phyloP scores from a whole-genome alignment of 2,888 invertebrate genomes.

The Congeria kusceri region DNA sequence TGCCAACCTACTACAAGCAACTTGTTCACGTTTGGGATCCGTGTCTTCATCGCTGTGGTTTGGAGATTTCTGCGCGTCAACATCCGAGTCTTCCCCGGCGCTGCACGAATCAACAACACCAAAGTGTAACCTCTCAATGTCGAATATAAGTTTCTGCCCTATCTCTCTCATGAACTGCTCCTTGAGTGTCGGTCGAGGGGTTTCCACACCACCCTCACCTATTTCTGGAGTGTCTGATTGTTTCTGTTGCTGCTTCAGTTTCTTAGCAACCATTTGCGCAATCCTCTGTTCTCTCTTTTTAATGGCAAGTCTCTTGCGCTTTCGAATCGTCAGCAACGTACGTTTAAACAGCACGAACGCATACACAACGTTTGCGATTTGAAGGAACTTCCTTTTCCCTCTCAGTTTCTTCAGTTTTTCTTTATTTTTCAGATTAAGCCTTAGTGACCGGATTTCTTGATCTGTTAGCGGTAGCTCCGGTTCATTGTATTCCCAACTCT shows the following conservation, averaged over 20 bases:
- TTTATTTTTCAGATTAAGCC: conserved; percentile 60
- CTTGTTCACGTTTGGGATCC: background rate
- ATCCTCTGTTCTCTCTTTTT: conserved; percentile 32
- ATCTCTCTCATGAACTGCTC: conserved; percentile 57
- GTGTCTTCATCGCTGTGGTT: conserved; percentile 1
- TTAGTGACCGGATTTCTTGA: conserved; percentile 59
- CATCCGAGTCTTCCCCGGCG: background rate
- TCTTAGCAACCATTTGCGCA: conserved; percentile 47
- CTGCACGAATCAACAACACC: conserved; percentile 6
- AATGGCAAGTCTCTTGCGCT: conserved; percentile 40
- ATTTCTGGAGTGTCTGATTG: conserved; percentile 8
- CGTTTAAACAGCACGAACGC: conserved; percentile 56
- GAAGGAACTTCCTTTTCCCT: conserved; percentile 61
- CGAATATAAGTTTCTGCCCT: conserved; percentile 51
- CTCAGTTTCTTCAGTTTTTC: conserved; percentile 44
- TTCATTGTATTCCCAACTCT: conserved; percentile 16
- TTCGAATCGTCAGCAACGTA: conserved; percentile 48
- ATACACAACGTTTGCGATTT: conserved; percentile 61
- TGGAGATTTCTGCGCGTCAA: conserved; percentile 6
- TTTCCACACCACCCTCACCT: conserved; percentile 9
- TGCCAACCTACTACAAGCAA: background rate
- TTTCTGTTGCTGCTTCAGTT: conserved; percentile 32
- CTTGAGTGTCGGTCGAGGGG: conserved; percentile 48
- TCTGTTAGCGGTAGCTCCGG: conserved; percentile 47
- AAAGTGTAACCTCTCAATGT: conserved; percentile 42